Conservation (phyloP, 2,113 vertebrate species). For the Piprites chloris region DNA sequence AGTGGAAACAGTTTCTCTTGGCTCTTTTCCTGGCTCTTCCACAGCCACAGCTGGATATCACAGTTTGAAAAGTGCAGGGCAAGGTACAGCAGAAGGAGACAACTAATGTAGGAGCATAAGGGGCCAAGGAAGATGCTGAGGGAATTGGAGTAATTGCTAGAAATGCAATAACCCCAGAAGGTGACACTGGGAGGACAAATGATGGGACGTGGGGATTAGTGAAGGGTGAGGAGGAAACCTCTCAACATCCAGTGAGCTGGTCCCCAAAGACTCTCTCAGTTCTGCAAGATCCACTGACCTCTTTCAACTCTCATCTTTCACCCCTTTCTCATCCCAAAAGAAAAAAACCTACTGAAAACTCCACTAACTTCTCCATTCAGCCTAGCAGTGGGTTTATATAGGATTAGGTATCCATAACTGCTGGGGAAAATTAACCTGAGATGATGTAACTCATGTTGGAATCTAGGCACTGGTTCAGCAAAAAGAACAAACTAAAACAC, state of each 20-base stretch:
- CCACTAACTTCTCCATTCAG: neutral
- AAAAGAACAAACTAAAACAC: neutral
- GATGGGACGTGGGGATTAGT: neutral
- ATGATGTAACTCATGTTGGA: neutral
- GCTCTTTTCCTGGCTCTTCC: neutral
- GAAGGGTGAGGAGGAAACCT: neutral
- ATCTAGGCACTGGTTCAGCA: neutral
- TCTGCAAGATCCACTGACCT: neutral
- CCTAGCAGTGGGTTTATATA: neutral
- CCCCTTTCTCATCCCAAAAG: neutral
- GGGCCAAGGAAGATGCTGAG: neutral
- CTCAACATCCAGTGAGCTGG: neutral
- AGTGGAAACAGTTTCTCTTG: neutral
- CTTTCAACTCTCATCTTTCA: neutral
- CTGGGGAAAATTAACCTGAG: neutral
- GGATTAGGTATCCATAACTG: neutral
- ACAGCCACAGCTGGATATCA: neutral
- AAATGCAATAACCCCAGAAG: neutral
- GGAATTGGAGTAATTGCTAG: neutral
- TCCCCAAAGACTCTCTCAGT: neutral
- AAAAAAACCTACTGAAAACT: neutral
- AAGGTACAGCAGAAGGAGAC: neutral
- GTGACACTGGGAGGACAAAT: neutral
- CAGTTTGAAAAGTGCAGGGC: neutral
- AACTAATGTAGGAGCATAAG: neutral